phyloP scores from a whole-genome alignment of 2,888 invertebrate genomes.

The Xestia sexstrigata region DNA sequence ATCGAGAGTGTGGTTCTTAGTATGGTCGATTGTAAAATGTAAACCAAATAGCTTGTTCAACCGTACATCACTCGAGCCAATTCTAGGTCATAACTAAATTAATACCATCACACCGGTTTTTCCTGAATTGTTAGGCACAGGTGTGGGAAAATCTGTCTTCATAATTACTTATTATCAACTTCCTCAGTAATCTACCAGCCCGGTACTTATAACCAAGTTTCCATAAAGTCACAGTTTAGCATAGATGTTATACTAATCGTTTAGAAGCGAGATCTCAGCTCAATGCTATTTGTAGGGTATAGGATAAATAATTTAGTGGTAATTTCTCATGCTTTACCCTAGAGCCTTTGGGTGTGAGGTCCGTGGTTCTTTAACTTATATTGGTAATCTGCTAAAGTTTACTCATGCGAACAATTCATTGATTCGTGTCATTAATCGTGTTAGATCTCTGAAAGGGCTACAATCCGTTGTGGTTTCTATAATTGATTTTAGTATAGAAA shows the following conservation, averaged over 20 bases:
- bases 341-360: slow-evolving; percentile 78
- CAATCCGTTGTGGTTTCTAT: background rate
- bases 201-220: slow-evolving; percentile 65
- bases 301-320: slow-evolving; percentile 82
- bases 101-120: background rate
- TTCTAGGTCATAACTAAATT: background rate
- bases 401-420: too few species aligned
- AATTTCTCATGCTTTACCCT: slow-evolving; percentile 85
- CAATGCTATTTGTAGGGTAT: slow-evolving; percentile 88
- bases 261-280: slow-evolving; percentile 88
- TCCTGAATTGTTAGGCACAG: background rate
- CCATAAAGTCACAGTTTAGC: slow-evolving; percentile 71
- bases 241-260: slow-evolving; percentile 79
- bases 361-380: slow-evolving; percentile 63
- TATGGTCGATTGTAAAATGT: too few species aligned
- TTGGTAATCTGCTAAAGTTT: background rate
- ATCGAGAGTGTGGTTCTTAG: background rate
- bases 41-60: too few species aligned
- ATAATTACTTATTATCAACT: background rate
- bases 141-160: background rate
- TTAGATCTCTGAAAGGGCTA: background rate
- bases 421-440: too few species aligned
- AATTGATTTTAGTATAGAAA: background rate
- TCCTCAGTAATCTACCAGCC: slow-evolving; percentile 1
- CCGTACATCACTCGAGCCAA: too few species aligned